These are phyloP conservation scores for Kradibia gibbosae DNA, from an alignment of 1,140 invertebrate genomes.

Conservation along the genomic window DNA sequence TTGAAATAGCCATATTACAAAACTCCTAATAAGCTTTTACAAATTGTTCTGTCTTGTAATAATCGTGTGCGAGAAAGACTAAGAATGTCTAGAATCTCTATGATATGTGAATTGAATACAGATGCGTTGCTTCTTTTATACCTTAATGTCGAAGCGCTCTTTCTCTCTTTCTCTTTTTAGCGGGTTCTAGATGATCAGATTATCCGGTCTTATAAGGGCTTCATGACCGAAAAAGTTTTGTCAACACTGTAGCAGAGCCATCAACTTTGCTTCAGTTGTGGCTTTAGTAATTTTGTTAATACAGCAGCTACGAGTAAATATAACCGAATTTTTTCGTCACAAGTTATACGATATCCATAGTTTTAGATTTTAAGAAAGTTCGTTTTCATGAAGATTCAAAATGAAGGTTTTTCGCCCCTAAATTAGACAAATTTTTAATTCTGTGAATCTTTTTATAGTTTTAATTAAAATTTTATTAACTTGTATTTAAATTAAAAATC, in stretches of 20 bases:
- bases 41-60: constrained; percentile 13
- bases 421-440: too few species aligned
- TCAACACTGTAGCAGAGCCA: constrained; percentile 33
- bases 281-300: constrained; percentile 8
- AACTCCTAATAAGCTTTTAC: constrained; percentile 6
- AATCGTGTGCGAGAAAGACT: constrained; percentile 6
- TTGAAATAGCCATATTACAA: constrained; percentile 12
- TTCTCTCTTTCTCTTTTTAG: not conserved
- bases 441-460: not conserved
- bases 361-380: not conserved
- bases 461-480: not conserved
- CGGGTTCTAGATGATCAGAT: constrained; percentile 59
- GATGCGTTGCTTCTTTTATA: constrained; percentile 25
- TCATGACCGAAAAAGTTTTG: constrained; percentile 61
- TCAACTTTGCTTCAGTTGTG: constrained; percentile 4
- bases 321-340: not conserved
- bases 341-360: not conserved
- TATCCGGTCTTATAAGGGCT: constrained; percentile 61
- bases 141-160: not conserved
- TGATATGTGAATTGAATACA: not conserved
- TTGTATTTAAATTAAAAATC: not conserved
- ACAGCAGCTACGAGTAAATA: not conserved
- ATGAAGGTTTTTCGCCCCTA: too few species aligned
- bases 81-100: not conserved
- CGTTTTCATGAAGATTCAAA: too few species aligned